Percentiles rank a stretch among this genome's conserved stretches.
Evolutionary conservation across 2,797 vertebrate genomes (phyloP).

Genomic region (Poecilia velifera): DNA sequence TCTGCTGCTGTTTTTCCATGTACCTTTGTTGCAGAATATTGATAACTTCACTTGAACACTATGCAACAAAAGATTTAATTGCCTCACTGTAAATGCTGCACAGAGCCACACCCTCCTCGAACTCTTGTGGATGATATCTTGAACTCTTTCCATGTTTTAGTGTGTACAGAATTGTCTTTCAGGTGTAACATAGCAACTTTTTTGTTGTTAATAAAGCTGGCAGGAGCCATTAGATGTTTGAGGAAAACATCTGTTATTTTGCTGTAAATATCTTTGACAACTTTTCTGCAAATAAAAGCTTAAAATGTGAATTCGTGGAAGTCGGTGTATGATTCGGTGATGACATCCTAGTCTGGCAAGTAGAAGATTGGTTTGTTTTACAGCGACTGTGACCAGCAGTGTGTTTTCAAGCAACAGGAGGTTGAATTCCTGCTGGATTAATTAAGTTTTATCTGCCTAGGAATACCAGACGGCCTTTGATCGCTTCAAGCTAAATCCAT

Average conservation of each 20-base stretch:
- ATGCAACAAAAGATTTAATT: constrained; percentile 67
- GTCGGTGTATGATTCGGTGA: not conserved
- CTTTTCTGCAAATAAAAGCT: constrained; percentile 75
- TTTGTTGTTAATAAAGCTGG: constrained; percentile 52
- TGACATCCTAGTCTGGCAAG: not conserved
- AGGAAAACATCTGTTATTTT: constrained; percentile 49
- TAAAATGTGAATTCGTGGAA: constrained; percentile 24
- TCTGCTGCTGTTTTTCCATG: constrained; percentile 20
- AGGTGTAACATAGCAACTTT: constrained; percentile 34
- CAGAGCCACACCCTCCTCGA: constrained; percentile 30
- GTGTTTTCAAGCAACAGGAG: not conserved
- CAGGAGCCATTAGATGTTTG: constrained; percentile 71
- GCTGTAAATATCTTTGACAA: constrained; percentile 76
- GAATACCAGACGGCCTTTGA: not conserved
- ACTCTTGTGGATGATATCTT: constrained; percentile 21
- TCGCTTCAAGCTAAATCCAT: not conserved
- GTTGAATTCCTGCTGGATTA: not conserved
- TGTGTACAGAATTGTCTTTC: constrained; percentile 52
- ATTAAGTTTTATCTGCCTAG: not conserved
- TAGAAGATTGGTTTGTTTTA: not conserved
- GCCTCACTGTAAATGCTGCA: constrained; percentile 45
- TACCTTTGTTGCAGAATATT: constrained; percentile 10
- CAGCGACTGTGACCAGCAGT: not conserved
- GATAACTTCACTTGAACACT: constrained; percentile 64
- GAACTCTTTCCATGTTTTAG: constrained; percentile 41